A percentile compares a stretch with the other conserved stretches of the same genome.
Conservation (phyloP, 92 coral and sea anemone genomes). For the Desmophyllum pertusum region DNA sequence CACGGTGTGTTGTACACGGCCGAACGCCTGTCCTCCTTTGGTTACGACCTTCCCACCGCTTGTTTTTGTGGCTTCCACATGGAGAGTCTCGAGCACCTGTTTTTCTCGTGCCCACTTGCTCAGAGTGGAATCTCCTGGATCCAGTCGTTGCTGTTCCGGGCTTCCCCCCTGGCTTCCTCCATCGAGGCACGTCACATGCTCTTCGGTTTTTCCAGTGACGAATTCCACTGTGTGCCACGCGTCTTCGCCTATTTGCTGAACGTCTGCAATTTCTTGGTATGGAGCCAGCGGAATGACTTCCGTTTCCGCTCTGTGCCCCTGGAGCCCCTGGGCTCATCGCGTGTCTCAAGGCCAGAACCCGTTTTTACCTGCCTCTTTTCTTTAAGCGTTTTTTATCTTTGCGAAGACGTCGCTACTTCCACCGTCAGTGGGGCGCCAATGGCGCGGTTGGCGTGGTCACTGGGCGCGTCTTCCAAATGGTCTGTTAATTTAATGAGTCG, state of each 20-base stretch:
- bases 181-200: constrained; percentile 2
- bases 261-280: constrained; percentile 18
- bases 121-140: constrained; percentile 30
- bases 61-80: constrained; percentile 21
- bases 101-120: constrained; percentile 18
- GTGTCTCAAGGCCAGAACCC: not conserved
- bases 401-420: not conserved
- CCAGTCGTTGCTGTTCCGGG: not conserved
- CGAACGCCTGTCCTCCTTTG: constrained; percentile 20
- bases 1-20: constrained; percentile 48
- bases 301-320: constrained; percentile 39
- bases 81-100: constrained; percentile 23
- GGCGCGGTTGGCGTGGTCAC: not conserved
- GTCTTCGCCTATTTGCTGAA: not conserved
- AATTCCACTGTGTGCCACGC: not conserved
- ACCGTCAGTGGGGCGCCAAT: not conserved
- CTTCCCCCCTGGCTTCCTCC: not conserved
- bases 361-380: constrained; percentile 11
- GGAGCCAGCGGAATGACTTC: constrained; percentile 11
- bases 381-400: not conserved
- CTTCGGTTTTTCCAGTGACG: constrained; percentile 32
- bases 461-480: not conserved
- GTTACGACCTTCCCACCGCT: not conserved
- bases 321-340: not conserved
- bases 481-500: not conserved